phyloP scores from a whole-genome alignment of 2,888 invertebrate species.

The Acrobasis consociella region DNA sequence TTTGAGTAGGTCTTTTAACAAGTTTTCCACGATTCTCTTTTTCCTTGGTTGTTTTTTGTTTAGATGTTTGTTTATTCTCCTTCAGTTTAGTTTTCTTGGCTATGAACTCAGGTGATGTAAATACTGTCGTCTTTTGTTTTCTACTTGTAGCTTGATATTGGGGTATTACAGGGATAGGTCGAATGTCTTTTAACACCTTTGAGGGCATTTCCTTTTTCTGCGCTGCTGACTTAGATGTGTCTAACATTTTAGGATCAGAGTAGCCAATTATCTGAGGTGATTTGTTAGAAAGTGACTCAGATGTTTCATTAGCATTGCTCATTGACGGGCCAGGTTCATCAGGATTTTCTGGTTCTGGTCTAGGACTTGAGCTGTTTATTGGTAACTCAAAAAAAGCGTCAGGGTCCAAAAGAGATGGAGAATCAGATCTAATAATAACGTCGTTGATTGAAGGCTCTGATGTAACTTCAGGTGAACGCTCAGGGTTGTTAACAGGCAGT shows the following conservation, averaged over 20 bases:
- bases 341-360: too few relatives aligned
- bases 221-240: neutral
- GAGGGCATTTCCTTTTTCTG: neutral
- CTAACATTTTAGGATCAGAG: neutral
- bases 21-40: too few relatives aligned
- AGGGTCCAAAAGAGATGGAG: neutral
- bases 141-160: neutral
- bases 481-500: neutral
- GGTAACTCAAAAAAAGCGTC: neutral
- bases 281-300: neutral
- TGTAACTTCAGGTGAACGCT: neutral
- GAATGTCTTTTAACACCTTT: neutral
- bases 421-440: neutral
- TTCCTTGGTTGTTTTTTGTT: too few relatives aligned
- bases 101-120: neutral
- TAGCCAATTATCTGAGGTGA: neutral
- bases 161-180: neutral
- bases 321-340: too few relatives aligned
- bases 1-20: too few relatives aligned
- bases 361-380: too few relatives aligned
- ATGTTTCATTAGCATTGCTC: neutral
- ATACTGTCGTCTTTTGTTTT: conserved; percentile 1
- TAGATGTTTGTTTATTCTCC: neutral
- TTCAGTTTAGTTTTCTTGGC: neutral
- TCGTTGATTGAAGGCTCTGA: neutral